phyloP scores from a whole-genome alignment of 2,797 vertebrate genomes.

The Prionace glauca region DNA sequence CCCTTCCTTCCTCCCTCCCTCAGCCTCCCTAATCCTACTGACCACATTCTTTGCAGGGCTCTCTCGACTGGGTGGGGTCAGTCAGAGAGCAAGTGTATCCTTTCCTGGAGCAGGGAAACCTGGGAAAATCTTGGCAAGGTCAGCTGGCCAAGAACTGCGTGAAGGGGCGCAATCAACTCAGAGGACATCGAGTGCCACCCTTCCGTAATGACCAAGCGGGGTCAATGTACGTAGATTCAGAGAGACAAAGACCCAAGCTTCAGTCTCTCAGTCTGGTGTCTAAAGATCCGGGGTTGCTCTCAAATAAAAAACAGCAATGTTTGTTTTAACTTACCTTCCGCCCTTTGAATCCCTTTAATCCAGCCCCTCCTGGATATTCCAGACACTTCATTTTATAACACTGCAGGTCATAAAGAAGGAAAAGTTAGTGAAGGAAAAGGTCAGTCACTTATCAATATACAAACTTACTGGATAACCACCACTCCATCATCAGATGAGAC shows the following conservation, averaged over 20 bases:
- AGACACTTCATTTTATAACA: constrained; percentile 82
- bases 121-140: background rate
- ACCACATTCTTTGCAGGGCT: background rate
- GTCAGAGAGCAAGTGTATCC: background rate
- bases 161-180: background rate
- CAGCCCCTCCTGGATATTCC: constrained; percentile 69
- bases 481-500: background rate
- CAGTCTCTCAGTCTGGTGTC: background rate
- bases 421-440: background rate
- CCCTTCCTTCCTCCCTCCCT: background rate
- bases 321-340: constrained; percentile 71
- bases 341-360: constrained; percentile 77
- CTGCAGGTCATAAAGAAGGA: constrained; percentile 54
- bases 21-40: background rate
- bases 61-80: background rate
- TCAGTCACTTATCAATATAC: background rate
- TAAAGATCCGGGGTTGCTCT: background rate
- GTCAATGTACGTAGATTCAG: background rate
- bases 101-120: background rate
- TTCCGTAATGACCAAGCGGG: background rate
- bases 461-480: background rate
- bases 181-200: background rate
- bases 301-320: background rate
- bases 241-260: background rate
- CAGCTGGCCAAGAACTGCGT: background rate